Conservation (phyloP, 1,140 invertebrate species). For the Ips nitidus region DNA sequence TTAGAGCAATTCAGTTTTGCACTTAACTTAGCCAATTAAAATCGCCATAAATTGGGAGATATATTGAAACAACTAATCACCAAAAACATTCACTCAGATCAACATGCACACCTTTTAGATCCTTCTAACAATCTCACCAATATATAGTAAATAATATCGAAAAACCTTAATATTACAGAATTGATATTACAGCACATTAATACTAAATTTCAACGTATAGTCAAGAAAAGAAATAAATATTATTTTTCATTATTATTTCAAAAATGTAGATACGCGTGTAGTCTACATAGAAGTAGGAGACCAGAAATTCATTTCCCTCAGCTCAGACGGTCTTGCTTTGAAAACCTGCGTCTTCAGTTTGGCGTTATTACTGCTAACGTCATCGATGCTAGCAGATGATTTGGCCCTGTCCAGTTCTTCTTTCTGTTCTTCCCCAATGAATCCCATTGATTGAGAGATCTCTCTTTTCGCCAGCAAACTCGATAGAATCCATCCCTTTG, state of each 20-base stretch:
- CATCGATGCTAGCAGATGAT: slow-evolving; percentile 39
- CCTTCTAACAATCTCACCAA: too few species aligned
- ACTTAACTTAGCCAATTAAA: too few species aligned
- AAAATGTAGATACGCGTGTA: background rate
- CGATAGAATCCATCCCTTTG: slow-evolving; percentile 58
- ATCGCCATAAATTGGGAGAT: too few species aligned
- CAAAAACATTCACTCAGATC: too few species aligned
- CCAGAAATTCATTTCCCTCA: slow-evolving; percentile 82
- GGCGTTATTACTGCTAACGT: slow-evolving; percentile 8
- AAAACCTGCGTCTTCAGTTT: slow-evolving; percentile 46
- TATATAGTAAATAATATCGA: background rate
- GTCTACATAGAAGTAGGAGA: slow-evolving; percentile 77
- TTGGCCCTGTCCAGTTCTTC: slow-evolving; percentile 36
- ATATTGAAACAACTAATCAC: too few species aligned
- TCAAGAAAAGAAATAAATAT: slow-evolving; percentile 31
- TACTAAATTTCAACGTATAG: slow-evolving; percentile 36
- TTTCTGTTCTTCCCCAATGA: slow-evolving; percentile 52
- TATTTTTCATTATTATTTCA: background rate
- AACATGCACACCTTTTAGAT: too few species aligned
- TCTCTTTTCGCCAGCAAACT: slow-evolving; percentile 54
- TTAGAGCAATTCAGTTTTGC: too few species aligned
- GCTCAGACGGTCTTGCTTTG: slow-evolving; percentile 68
- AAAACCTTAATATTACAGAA: background rate
- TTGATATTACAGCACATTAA: slow-evolving; percentile 27
- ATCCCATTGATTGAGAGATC: slow-evolving; percentile 55